Evolutionary conservation across 2,797 vertebrate species (phyloP), one percentile per base, ranked within the genome.

Genomic region (Danio kyathit): DNA sequence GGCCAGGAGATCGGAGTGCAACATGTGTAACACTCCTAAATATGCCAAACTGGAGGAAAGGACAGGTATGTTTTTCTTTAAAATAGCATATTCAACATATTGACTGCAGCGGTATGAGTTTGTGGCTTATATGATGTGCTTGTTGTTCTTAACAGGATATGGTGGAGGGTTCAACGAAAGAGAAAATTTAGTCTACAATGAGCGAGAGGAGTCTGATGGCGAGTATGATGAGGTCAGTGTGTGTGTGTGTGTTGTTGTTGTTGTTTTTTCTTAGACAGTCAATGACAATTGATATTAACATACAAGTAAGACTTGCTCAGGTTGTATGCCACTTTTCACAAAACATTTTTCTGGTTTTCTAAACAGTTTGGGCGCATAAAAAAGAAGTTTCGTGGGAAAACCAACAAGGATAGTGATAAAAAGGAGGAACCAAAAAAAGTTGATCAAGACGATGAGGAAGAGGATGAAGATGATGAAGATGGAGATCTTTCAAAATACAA

Each of bases 21-120:
- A 99, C 90, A 99, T 99, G 98, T 99, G 98, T 88, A 99, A 99
- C 88, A 99, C 98, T 41, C 98, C 98, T 0, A 99, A 99, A 91
- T 99, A 99, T 67, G 97, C 98, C 52, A 99, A 99, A 85, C 90
- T 99, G 79, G 98, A 99, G 91, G 98, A 99, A 86, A 95, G 98
- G 91, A 99, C 98, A 84, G 98, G 98, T 99, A 90, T 82, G 89
- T 59, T 8, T 51, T 14, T 44, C 29, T 29, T 57, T 10, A 49
- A 21, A 70, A 49, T 9, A 14, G 0, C 70, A 52, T 29, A 14
- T 17, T 61, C 21, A 7, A 17, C 14, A 13, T 66, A 43, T 19
- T 54, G 51, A 21, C 5, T 8, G 43, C 29, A 38, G 12, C 0
- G 1, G 19, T 21, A 10, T 48, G 71, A 7, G 16, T 66, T 38